Percentiles rank a stretch among this genome's conserved stretches.
Conservation (phyloP, 2,888 invertebrate genomes). For the Eristalis pertinax region DNA sequence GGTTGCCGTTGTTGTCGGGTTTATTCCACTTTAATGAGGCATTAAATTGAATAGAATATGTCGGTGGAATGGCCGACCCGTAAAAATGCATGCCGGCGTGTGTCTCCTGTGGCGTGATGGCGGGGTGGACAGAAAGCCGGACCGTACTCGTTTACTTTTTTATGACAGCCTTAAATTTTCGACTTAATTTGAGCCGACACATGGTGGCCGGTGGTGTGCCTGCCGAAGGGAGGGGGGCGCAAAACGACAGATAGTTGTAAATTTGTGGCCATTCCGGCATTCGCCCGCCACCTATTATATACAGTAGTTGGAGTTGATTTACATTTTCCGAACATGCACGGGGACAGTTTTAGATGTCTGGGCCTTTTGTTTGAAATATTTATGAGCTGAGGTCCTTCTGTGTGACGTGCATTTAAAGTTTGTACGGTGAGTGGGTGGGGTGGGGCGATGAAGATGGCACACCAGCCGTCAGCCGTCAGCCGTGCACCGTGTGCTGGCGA, state of each 20-base stretch:
- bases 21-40: slow-evolving; percentile 71
- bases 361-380: slow-evolving; percentile 70
- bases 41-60: slow-evolving; percentile 73
- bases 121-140: slow-evolving; percentile 7
- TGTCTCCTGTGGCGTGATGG: background rate
- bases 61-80: slow-evolving; percentile 62
- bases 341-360: slow-evolving; percentile 70
- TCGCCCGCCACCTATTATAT: slow-evolving; percentile 17
- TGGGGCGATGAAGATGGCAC: slow-evolving; percentile 1
- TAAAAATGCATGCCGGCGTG: slow-evolving; percentile 49
- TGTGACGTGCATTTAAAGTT: slow-evolving; percentile 60
- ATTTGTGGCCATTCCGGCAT: slow-evolving; percentile 22
- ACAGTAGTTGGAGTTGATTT: slow-evolving; percentile 63
- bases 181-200: slow-evolving; percentile 66
- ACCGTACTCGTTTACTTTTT: slow-evolving; percentile 66
- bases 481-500: background rate
- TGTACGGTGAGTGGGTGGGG: slow-evolving; percentile 22
- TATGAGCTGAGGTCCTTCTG: slow-evolving; percentile 61
- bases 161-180: slow-evolving; percentile 64
- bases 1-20: slow-evolving; percentile 58
- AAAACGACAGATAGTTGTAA: slow-evolving; percentile 64
- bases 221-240: slow-evolving; percentile 3
- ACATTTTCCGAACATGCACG: slow-evolving; percentile 66
- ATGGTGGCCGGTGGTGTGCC: background rate
- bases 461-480: background rate